Evolutionary conservation across 2,888 invertebrate species (phyloP).

Genomic region (Micoletzkya japonica): DNA sequence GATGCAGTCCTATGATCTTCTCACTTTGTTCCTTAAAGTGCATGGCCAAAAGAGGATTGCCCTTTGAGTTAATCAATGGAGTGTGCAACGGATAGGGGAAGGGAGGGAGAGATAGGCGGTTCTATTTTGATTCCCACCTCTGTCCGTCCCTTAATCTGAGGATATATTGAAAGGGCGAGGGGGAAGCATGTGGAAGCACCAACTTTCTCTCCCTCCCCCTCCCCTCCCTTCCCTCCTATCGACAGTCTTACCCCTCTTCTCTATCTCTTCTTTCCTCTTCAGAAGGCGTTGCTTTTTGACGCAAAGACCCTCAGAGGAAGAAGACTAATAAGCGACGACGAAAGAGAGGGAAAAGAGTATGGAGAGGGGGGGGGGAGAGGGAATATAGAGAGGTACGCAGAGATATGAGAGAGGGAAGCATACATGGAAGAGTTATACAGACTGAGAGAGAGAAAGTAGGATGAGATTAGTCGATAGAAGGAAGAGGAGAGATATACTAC

Average conservation of each 20-base stretch:
- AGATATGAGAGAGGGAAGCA: neutral
- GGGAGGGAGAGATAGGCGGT: too few relatives aligned
- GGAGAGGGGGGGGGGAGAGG: neutral
- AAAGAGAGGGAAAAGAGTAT: neutral
- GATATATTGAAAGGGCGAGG: too few relatives aligned
- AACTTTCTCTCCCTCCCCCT: neutral
- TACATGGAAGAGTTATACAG: neutral
- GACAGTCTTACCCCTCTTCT: neutral
- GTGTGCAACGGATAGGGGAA: neutral
- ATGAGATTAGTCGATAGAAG: neutral
- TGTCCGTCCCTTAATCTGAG: neutral
- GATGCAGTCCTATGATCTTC: too few relatives aligned
- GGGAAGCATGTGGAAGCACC: too few relatives aligned
- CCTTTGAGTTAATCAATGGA: too few relatives aligned
- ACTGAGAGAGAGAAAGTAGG: neutral
- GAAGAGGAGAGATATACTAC: slow-evolving; percentile 4
- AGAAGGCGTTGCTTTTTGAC: too few relatives aligned
- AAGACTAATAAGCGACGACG: neutral
- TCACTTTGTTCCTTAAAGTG: too few relatives aligned
- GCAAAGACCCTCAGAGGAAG: too few relatives aligned
- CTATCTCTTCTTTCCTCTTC: slow-evolving; percentile 20
- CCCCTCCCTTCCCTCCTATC: neutral
- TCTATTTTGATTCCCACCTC: too few relatives aligned
- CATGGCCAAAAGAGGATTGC: too few relatives aligned
- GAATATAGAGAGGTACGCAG: neutral